phyloP scores from a whole-genome alignment of 2,797 vertebrate species.

The Malurus splendens region DNA sequence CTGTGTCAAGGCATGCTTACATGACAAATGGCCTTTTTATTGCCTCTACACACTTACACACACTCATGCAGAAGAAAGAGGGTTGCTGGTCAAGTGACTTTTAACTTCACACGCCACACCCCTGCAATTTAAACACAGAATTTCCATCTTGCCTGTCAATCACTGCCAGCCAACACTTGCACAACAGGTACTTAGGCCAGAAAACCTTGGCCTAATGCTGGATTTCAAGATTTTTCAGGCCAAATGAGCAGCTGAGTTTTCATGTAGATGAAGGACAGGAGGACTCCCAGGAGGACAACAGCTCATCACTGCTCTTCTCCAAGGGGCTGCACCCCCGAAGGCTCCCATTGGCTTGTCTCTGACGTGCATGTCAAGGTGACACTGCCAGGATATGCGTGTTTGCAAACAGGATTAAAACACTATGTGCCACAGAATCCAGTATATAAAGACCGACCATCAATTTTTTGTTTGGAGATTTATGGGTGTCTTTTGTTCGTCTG shows the following conservation, averaged over 20 bases:
- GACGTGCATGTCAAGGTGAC: background rate
- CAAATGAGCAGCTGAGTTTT: background rate
- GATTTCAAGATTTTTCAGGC: background rate
- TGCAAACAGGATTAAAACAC: background rate
- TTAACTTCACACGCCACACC: background rate
- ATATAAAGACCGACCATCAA: background rate
- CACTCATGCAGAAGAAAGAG: background rate
- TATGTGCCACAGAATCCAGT: accelerated
- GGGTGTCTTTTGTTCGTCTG: background rate
- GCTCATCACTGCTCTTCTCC: background rate
- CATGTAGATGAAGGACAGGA: background rate
- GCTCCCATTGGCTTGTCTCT: background rate
- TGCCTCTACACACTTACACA: background rate
- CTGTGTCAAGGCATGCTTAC: background rate
- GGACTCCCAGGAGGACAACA: background rate
- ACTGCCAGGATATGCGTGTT: background rate
- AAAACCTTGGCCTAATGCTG: background rate
- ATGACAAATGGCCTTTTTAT: background rate
- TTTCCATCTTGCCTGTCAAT: background rate
- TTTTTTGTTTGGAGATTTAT: background rate
- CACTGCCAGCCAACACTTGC: background rate
- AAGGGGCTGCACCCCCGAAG: background rate
- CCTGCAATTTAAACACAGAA: background rate
- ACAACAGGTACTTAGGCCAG: background rate
- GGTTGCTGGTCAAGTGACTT: background rate